Evolutionary conservation across 2,888 invertebrate species (phyloP).

Genomic region (Lithophane socia): DNA sequence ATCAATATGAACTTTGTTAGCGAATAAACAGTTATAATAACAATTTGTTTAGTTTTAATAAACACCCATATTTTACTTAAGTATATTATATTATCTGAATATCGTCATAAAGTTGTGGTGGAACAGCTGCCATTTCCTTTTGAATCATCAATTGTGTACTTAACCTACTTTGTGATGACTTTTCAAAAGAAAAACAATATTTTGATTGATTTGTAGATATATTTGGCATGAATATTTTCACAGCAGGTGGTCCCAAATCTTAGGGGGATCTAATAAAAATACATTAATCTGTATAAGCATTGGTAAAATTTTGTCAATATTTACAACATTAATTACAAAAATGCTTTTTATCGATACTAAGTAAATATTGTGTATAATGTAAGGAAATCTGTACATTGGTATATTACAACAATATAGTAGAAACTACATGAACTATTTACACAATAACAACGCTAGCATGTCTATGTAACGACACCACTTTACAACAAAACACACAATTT

Average conservation of each 20-base stretch:
- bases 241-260: constrained; percentile 79
- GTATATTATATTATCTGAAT: neutral
- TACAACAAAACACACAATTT: constrained; percentile 52
- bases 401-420: constrained; percentile 50
- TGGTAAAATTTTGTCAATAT: constrained; percentile 49
- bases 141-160: neutral
- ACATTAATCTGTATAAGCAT: constrained; percentile 48
- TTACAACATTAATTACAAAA: constrained; percentile 52
- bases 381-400: constrained; percentile 47
- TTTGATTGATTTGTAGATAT: constrained; percentile 71
- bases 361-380: constrained; percentile 34
- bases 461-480: constrained; percentile 44
- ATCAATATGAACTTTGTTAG: constrained; percentile 48
- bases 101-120: neutral
- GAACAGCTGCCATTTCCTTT: neutral
- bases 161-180: neutral
- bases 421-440: constrained; percentile 57
- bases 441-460: constrained; percentile 54
- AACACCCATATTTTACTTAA: neutral
- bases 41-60: constrained; percentile 17
- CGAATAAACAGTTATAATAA: constrained; percentile 52
- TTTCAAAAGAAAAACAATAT: constrained; percentile 47
- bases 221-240: constrained; percentile 79
- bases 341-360: constrained; percentile 31
- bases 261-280: constrained; percentile 59